phyloP scores from a whole-genome alignment of 2,113 vertebrate genomes.

The Dinomys branickii region DNA sequence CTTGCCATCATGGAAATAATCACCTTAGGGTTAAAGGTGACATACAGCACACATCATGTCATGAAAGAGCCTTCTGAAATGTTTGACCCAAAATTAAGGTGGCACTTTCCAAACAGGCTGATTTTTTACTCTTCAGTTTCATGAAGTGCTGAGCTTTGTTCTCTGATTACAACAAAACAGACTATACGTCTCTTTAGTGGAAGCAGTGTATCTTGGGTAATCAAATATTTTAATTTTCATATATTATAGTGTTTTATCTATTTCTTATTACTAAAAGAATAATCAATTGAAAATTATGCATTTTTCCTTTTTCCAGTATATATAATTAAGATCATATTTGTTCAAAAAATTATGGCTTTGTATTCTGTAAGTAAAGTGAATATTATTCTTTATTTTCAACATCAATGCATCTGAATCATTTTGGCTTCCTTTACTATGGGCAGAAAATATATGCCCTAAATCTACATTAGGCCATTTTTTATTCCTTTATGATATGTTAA shows the following conservation, averaged over 20 bases:
- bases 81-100: not conserved
- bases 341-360: not conserved
- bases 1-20: not conserved
- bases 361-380: not conserved
- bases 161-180: not conserved
- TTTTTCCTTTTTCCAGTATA: not conserved
- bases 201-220: not conserved
- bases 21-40: not conserved
- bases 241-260: not conserved
- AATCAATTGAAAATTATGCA: not conserved
- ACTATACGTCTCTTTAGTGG: not conserved
- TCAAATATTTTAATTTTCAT: not conserved
- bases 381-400: constrained; percentile 30
- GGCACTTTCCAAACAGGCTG: not conserved
- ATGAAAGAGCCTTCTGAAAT: not conserved
- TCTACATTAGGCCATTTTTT: constrained; percentile 1
- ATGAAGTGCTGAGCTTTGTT: not conserved
- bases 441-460: not conserved
- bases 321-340: not conserved
- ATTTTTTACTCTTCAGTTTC: not conserved
- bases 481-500: constrained; percentile 52
- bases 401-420: not conserved
- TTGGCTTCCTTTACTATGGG: not conserved
- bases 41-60: not conserved
- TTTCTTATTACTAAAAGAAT: not conserved